These are phyloP conservation scores for Augochlora pura DNA, from an alignment of 1,140 invertebrate genomes.

Conservation along the genomic window DNA sequence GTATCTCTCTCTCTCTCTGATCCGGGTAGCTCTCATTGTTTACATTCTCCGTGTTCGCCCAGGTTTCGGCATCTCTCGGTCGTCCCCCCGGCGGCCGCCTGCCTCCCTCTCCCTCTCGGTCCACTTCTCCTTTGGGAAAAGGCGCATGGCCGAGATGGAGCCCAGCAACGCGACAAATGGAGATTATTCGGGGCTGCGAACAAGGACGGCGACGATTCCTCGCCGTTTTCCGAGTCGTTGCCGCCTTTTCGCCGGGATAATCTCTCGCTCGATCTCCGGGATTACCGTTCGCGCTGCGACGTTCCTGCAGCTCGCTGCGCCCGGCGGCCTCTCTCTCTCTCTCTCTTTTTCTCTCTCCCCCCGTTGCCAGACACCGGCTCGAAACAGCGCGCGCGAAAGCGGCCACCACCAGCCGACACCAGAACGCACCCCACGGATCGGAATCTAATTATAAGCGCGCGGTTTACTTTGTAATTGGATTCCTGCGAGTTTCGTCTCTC, in stretches of 20 bases:
- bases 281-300: slow-evolving; percentile 60
- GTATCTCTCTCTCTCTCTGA: not conserved
- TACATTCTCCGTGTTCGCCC: not conserved
- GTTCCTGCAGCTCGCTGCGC: slow-evolving; percentile 3
- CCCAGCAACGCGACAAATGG: slow-evolving; percentile 49
- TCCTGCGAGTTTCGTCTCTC: not conserved
- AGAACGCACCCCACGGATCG: slow-evolving; percentile 7
- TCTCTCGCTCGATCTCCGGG: slow-evolving; percentile 65
- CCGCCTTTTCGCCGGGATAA: slow-evolving; percentile 59
- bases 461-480: slow-evolving; percentile 32
- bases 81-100: too few species aligned
- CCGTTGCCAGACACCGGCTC: too few species aligned
- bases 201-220: slow-evolving; percentile 54
- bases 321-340: too few species aligned
- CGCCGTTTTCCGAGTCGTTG: slow-evolving; percentile 66
- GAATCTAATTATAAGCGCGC: slow-evolving; percentile 25
- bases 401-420: not conserved
- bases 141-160: slow-evolving; percentile 35
- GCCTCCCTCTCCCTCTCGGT: not conserved
- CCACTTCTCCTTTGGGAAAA: slow-evolving; percentile 22
- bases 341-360: too few species aligned
- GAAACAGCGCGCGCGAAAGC: not conserved
- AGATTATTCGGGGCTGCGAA: slow-evolving; percentile 60
- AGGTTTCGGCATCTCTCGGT: not conserved
- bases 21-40: not conserved